Percentiles rank a stretch among this genome's conserved stretches.
Conservation (phyloP, 2,888 invertebrate species). For the Acanthosepion lycidas region DNA sequence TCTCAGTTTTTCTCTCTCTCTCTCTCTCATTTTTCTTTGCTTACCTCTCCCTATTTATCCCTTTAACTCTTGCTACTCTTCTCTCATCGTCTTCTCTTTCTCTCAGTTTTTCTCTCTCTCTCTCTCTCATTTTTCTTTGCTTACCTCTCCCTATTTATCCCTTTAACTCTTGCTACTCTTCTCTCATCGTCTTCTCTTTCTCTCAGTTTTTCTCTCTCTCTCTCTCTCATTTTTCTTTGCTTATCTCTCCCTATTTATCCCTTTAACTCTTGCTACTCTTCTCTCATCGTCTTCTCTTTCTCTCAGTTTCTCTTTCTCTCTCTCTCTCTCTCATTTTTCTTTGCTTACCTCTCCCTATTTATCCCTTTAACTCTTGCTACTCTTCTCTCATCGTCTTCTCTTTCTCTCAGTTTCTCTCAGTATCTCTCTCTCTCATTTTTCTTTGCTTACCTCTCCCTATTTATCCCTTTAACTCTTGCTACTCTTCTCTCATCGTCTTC, state of each 20-base stretch:
- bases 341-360: background rate
- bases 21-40: background rate
- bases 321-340: background rate
- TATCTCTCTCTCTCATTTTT: background rate
- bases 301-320: too few species aligned
- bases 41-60: background rate
- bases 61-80: background rate
- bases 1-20: too few species aligned
- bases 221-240: background rate
- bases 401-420: background rate
- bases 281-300: background rate
- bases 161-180: background rate
- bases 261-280: background rate
- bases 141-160: background rate
- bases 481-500: background rate
- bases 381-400: background rate
- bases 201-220: too few species aligned
- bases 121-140: background rate
- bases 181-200: background rate
- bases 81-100: background rate
- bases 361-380: background rate
- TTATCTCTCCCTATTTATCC: background rate
- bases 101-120: too few species aligned
- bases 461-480: background rate
- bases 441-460: background rate